phyloP scores from a whole-genome alignment of 2,797 vertebrate species.

The Taeniopygia guttata region DNA sequence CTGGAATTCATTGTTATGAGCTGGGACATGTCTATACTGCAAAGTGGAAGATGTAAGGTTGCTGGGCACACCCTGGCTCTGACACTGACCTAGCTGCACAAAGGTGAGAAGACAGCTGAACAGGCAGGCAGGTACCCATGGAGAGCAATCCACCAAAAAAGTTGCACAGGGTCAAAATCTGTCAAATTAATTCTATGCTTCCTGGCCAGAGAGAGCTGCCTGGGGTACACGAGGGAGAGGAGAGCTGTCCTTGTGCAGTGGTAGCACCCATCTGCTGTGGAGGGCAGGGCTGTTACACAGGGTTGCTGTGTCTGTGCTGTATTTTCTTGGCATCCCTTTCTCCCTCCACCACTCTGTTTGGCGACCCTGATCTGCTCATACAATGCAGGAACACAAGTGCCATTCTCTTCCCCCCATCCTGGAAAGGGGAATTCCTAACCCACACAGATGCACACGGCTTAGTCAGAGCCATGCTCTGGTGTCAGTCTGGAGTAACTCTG shows the following conservation, averaged over 20 bases:
- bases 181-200: background rate
- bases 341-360: background rate
- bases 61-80: background rate
- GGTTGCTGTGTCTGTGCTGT: background rate
- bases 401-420: too few relatives aligned
- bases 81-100: background rate
- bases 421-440: background rate
- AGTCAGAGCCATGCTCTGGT: background rate
- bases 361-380: background rate
- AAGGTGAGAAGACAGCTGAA: background rate
- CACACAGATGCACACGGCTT: background rate
- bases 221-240: background rate
- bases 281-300: background rate
- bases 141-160: background rate
- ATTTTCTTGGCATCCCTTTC: too few relatives aligned
- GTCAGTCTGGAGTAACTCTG: background rate
- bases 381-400: background rate
- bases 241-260: background rate
- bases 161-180: background rate
- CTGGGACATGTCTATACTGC: background rate
- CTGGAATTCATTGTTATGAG: background rate
- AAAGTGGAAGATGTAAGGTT: background rate
- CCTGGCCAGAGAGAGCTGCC: background rate
- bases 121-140: background rate
- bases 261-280: background rate